A percentile compares a stretch with the other conserved stretches of the same genome.
These are phyloP conservation scores for Distichodus sexfasciatus DNA, from an alignment of 2,797 vertebrate species.

Conservation along the genomic window DNA sequence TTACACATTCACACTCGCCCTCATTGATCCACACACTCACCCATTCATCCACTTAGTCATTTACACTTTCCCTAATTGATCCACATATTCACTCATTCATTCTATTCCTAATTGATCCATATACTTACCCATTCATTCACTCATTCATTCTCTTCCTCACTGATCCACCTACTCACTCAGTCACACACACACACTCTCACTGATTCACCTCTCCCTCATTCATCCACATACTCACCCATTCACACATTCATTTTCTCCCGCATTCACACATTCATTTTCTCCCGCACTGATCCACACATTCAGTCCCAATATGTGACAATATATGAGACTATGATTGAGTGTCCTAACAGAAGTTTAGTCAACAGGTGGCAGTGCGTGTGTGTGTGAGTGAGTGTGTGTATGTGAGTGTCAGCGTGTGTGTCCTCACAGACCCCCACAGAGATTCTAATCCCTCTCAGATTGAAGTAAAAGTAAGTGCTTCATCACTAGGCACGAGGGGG, in stretches of 20 bases:
- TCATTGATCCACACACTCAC: no score
- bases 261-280: background rate
- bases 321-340: background rate
- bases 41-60: no score
- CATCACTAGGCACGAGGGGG: background rate
- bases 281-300: background rate
- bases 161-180: no score
- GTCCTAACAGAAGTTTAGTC: background rate
- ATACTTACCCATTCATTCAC: no score
- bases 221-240: background rate
- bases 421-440: background rate
- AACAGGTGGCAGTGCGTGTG: background rate
- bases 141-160: no score
- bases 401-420: no score
- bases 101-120: no score
- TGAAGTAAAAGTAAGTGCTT: background rate
- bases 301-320: background rate
- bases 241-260: background rate
- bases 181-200: background rate
- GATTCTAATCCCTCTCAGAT: conserved; percentile 2
- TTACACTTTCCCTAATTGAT: no score
- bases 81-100: no score
- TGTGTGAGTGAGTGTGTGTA: no score
- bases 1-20: no score
- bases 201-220: background rate